Percentiles rank a stretch among this genome's conserved stretches.
Evolutionary conservation across 1,140 invertebrate species (phyloP).

Genomic region (Subanguina moxae): DNA sequence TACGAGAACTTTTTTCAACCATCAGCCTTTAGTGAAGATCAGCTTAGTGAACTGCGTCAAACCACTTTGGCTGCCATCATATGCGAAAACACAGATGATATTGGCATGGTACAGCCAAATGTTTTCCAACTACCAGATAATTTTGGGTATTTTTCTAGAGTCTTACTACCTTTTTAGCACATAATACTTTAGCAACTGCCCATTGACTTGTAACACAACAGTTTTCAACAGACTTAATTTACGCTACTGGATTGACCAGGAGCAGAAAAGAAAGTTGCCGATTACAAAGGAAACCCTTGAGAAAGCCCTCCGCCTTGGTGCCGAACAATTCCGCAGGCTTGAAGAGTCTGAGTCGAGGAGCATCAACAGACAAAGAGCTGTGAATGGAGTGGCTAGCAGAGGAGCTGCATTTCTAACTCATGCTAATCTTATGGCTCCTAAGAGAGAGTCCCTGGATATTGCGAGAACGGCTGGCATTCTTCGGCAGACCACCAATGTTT

Average conservation of each 20-base stretch:
- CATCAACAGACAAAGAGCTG: constrained; percentile 27
- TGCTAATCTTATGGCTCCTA: constrained; percentile 54
- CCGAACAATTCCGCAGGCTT: constrained; percentile 48
- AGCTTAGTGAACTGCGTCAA: constrained; percentile 72
- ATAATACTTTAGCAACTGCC: constrained; percentile 48
- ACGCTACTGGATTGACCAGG: constrained; percentile 48
- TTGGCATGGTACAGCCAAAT: constrained; percentile 61
- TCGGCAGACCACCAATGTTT: constrained; percentile 52
- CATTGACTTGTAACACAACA: constrained; percentile 52
- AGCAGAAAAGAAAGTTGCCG: constrained; percentile 44
- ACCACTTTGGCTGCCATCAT: constrained; percentile 69
- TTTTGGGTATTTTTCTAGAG: constrained; percentile 38
- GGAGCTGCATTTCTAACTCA: constrained; percentile 47
- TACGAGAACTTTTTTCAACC: constrained; percentile 59
- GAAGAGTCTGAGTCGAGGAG: constrained; percentile 48
- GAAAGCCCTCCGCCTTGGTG: constrained; percentile 50
- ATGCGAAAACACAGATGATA: constrained; percentile 72
- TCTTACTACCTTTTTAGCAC: neutral
- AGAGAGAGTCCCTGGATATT: constrained; percentile 53
- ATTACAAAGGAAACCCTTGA: constrained; percentile 56
- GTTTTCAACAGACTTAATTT: constrained; percentile 39
- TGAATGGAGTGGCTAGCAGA: constrained; percentile 12
- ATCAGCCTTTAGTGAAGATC: constrained; percentile 69
- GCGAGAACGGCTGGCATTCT: constrained; percentile 51
- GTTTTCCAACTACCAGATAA: constrained; percentile 61